Conservation (phyloP, 1,140 invertebrate species). For the Drosophila albomicans region DNA sequence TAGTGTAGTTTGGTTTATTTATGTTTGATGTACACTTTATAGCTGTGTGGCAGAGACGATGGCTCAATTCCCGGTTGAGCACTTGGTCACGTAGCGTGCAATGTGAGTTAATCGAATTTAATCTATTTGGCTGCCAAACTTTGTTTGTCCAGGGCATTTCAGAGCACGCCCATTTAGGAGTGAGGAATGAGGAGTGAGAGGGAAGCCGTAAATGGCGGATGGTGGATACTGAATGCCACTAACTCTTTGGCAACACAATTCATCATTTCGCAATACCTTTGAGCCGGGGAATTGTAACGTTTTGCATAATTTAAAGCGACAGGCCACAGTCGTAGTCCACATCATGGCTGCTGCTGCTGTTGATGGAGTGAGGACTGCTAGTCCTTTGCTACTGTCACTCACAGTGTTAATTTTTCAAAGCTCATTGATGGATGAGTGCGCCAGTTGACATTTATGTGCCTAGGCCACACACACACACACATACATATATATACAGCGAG, state of each 20-base stretch:
- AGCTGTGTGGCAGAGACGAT: background rate
- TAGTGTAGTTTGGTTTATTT: background rate
- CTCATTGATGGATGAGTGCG: constrained; percentile 79
- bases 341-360: background rate
- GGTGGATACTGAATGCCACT: background rate
- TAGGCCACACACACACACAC: constrained; percentile 47
- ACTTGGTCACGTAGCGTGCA: constrained; percentile 65
- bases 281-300: constrained; percentile 62
- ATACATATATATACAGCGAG: background rate
- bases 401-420: constrained; percentile 79
- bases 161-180: constrained; percentile 20
- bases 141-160: constrained; percentile 29
- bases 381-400: constrained; percentile 78
- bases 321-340: constrained; percentile 50
- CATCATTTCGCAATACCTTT: constrained; percentile 72
- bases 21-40: background rate
- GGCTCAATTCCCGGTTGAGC: constrained; percentile 5
- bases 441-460: constrained; percentile 78
- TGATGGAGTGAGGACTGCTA: constrained; percentile 10
- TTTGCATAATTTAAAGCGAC: constrained; percentile 80
- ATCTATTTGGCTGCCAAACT: constrained; percentile 48
- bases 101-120: constrained; percentile 77
- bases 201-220: background rate
- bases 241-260: constrained; percentile 65
- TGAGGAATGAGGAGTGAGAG: no score